Conservation (phyloP, 2,888 invertebrate genomes). For the Mesoligia furuncula region DNA sequence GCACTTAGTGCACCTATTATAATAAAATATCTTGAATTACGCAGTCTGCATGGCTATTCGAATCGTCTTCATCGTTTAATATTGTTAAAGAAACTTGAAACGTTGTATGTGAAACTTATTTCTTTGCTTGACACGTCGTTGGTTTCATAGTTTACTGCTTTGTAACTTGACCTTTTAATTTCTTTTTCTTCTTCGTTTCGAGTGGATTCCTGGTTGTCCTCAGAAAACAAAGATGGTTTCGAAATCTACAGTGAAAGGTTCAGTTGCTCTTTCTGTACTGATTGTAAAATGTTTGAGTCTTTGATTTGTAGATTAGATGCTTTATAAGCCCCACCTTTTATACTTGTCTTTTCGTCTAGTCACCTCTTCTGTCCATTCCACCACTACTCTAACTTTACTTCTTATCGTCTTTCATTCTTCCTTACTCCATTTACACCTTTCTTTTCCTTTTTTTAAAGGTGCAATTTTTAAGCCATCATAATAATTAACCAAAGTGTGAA, state of each 20-base stretch:
- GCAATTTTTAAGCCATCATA: neutral
- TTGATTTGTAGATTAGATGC: neutral
- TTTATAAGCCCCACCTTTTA: neutral
- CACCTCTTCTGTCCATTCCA: neutral
- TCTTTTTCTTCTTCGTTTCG: neutral
- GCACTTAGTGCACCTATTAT: conserved; percentile 1
- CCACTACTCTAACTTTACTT: neutral
- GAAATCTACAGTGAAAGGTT: neutral
- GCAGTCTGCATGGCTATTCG: neutral
- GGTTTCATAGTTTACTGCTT: conserved; percentile 1
- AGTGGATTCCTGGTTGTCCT: neutral
- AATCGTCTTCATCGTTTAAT: neutral
- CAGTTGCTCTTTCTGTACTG: neutral
- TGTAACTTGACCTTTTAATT: neutral
- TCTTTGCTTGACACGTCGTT: conserved; percentile 7
- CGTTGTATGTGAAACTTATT: conserved; percentile 5
- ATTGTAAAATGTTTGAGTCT: too few species aligned
- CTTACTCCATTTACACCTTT: neutral
- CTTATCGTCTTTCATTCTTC: neutral
- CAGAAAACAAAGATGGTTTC: neutral
- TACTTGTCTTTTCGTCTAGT: neutral
- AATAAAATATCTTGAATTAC: conserved; percentile 17
- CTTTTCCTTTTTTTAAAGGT: neutral
- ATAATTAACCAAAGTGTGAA: neutral
- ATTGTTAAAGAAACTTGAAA: neutral